A percentile compares a stretch with the other conserved stretches of the same genome.
phyloP scores from a whole-genome alignment of 2,888 invertebrate species.

The Morinoia aosen region DNA sequence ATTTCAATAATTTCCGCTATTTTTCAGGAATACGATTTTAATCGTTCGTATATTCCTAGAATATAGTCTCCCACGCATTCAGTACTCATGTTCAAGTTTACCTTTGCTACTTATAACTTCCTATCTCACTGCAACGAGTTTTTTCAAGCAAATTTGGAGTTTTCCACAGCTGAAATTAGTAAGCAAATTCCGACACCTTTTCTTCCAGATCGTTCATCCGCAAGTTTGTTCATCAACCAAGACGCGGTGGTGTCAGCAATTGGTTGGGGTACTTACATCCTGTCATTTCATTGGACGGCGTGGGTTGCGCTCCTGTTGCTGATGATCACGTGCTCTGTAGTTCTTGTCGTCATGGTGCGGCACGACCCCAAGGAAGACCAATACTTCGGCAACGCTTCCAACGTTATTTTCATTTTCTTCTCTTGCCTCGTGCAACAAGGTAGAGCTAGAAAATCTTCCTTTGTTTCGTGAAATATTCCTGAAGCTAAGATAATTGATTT shows the following conservation, averaged over 20 bases:
- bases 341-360: conserved; percentile 57
- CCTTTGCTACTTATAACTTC: no score
- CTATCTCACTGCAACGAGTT: no score
- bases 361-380: conserved; percentile 56
- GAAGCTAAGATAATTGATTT: no score
- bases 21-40: no score
- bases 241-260: conserved; percentile 38
- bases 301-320: conserved; percentile 56
- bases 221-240: conserved; percentile 35
- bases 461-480: background rate
- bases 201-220: background rate
- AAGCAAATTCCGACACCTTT: background rate
- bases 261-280: conserved; percentile 64
- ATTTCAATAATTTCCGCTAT: no score
- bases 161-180: no score
- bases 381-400: conserved; percentile 54
- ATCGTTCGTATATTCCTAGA: no score
- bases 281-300: conserved; percentile 61
- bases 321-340: background rate
- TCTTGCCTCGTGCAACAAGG: conserved; percentile 64
- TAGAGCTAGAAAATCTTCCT: background rate
- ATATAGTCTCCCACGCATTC: no score
- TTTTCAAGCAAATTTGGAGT: no score
- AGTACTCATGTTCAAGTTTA: no score
- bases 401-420: conserved; percentile 61